Percentiles rank a stretch among this genome's conserved stretches.
phyloP scores from a whole-genome alignment of 2,888 invertebrate species.

The Plagodis pulveraria region DNA sequence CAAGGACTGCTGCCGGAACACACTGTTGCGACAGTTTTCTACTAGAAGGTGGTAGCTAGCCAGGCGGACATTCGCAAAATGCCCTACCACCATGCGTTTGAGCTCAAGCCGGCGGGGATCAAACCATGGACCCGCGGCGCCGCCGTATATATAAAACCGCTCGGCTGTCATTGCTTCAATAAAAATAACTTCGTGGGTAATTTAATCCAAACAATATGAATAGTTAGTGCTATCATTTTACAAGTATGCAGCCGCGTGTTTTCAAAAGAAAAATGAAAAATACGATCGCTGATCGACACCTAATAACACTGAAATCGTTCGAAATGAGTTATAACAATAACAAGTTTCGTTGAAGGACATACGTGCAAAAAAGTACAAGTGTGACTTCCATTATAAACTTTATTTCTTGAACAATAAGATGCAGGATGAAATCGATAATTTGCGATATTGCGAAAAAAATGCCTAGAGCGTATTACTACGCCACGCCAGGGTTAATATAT shows the following conservation, averaged over 20 bases:
- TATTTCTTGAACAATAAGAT: constrained; percentile 3
- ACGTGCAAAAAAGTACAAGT: constrained; percentile 1
- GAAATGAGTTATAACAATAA: constrained; percentile 34
- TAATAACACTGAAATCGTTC: constrained; percentile 31
- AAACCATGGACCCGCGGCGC: too few species aligned
- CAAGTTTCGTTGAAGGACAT: constrained; percentile 38
- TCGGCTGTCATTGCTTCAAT: too few species aligned
- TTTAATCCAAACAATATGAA: too few species aligned
- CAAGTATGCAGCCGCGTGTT: neutral
- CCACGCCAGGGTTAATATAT: constrained; percentile 63
- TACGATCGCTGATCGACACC: constrained; percentile 22
- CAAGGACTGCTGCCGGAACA: too few species aligned
- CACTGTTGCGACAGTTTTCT: too few species aligned
- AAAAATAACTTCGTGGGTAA: too few species aligned
- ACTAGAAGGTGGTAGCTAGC: too few species aligned
- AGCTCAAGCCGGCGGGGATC: too few species aligned
- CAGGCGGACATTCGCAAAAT: too few species aligned
- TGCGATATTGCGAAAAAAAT: constrained; percentile 12
- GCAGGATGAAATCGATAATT: neutral
- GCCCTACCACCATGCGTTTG: too few species aligned
- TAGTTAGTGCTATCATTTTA: neutral
- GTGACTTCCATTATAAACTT: constrained; percentile 5
- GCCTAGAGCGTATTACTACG: constrained; percentile 43
- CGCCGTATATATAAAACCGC: too few species aligned
- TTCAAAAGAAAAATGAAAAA: constrained; percentile 11